Evolutionary conservation across 2,888 invertebrate genomes (phyloP), one percentile per base, ranked within the genome.

Genomic region (Cephonodes hylas): DNA sequence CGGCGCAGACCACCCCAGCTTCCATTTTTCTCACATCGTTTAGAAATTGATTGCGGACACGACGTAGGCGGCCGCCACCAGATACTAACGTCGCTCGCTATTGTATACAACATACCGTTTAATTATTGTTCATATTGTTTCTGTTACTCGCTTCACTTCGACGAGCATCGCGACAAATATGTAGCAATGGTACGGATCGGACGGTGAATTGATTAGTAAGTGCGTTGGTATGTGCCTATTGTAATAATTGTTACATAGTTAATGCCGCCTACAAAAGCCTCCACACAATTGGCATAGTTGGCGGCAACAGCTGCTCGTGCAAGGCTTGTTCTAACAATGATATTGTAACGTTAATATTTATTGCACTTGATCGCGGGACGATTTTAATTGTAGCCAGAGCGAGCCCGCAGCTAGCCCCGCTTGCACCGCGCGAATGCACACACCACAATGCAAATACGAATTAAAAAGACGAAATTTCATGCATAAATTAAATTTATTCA

Each of bases 321-420:
- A 81, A 79, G 74, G 80, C 78, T 78, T 83, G 82, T 81, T 85
- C 82, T 81, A 87, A 90, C 90, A 91, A 91, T 88, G 88, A 88
- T 88, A 88, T 85, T 85, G 86, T 86, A 86, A 85, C 85, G 90
- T 89, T 88, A 91, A 91, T 90, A 91, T 91, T 91, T 90, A 91
- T 91, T 86, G 86, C 86, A 87, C 85, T 89, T 87, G 84, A 91
- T 88, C 87, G 31, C 31, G 18, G 31, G 31, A 53, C 15, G 18
- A 53, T 53, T 38, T 53, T 53, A 53, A 53, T 53, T 53, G 20
- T 27, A 18, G 53, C 31, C 10, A 27, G 18, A 31, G 31, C 53
- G 27, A 31, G 15, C 18, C 18, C 7, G 27, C n/a, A n/a, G 7
- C 42, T 5, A 2, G 18, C 3, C 34, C 2, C 34, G 34, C 48